Base-by-base conservation (phyloP, 2,888 invertebrate genomes). In the Agrilus mali region DNA sequence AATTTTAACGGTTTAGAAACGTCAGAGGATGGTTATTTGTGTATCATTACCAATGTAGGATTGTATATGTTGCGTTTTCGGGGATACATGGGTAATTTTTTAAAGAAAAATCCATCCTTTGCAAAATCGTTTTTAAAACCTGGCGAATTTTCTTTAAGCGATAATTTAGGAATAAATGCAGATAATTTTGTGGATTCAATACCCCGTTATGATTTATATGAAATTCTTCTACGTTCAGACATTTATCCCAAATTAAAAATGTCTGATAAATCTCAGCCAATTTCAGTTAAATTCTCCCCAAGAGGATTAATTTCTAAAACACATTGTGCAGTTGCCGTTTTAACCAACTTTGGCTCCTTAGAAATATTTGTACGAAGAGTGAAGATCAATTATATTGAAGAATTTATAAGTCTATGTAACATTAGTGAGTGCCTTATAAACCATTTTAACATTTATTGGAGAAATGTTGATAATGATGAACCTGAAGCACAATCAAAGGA, bases 231-330 rank as follows among this genome's bases (percentile, higher is more conserved):
- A 36, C 50, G 55, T 16, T 43, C 51, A 7, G 60, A 61, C 39
- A 43, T 61, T 32, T 54, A 58, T 5, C 54, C 56, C 14, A 54
- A 53, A 41, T 45, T 61, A 15, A 55, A 51, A 39, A 45, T 50
- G 12, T 40, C 53, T 8, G 33, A 52, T 15, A 53, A 52, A 10
- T 42, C 53, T 14, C 49, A 45, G 40, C 52, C 59, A 22, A 33
- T 58, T 3, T 43, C 44, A 35, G 57, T 57, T n/a, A 45, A 55
- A 22, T 65, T 64, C 64, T 62, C 63, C 12, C 59, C 61, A 1
- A 46, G 48, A 36, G 57, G 55, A 20, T 48, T 63, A 47, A 52
- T 58, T 15, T 53, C 51, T 7, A 53, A 54, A 43, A 49, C 50
- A 17, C 52, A 55, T 37, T 57, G 58, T 46, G 49, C 56, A 14